A percentile compares a stretch with the other conserved stretches of the same genome.
These are phyloP conservation scores for Dipodomys merriami DNA, from an alignment of 2,113 vertebrate species.

Conservation along the genomic window DNA sequence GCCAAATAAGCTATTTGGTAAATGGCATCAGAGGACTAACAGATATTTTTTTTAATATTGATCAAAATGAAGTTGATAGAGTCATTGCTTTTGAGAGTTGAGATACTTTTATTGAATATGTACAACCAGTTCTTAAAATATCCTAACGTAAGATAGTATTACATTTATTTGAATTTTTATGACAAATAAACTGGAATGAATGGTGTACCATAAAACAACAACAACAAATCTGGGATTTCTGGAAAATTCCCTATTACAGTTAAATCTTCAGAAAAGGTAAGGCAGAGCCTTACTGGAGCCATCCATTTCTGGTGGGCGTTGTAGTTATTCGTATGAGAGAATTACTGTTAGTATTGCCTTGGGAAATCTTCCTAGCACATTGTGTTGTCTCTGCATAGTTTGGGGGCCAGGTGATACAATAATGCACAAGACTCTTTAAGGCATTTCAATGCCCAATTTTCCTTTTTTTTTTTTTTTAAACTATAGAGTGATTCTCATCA, in stretches of 20 bases:
- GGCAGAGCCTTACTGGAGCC: not conserved
- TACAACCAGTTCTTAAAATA: constrained; percentile 14
- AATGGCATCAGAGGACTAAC: too few species aligned
- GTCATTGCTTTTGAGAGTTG: constrained; percentile 47
- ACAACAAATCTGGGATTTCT: not conserved
- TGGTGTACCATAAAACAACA: not conserved
- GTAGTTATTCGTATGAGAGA: not conserved
- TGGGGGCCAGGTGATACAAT: not conserved
- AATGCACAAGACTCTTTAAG: constrained; percentile 51
- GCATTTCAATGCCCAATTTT: constrained; percentile 79
- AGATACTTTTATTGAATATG: constrained; percentile 34
- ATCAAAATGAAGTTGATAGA: constrained; percentile 19
- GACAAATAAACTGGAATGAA: not conserved
- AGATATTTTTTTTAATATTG: not conserved
- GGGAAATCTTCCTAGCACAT: not conserved
- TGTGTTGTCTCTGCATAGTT: not conserved
- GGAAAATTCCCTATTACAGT: not conserved
- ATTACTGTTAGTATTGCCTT: not conserved
- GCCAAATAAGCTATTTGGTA: too few species aligned
- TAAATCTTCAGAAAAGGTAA: not conserved
- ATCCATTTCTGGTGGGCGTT: not conserved
- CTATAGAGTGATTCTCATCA: constrained; percentile 94
- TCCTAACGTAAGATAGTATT: not conserved
- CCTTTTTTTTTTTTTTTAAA: constrained; percentile 82
- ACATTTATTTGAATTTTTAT: constrained; percentile 49